These are phyloP conservation scores for Bursaphelenchus mucronatus DNA, from an alignment of 1,140 invertebrate genomes.

Conservation along the genomic window DNA sequence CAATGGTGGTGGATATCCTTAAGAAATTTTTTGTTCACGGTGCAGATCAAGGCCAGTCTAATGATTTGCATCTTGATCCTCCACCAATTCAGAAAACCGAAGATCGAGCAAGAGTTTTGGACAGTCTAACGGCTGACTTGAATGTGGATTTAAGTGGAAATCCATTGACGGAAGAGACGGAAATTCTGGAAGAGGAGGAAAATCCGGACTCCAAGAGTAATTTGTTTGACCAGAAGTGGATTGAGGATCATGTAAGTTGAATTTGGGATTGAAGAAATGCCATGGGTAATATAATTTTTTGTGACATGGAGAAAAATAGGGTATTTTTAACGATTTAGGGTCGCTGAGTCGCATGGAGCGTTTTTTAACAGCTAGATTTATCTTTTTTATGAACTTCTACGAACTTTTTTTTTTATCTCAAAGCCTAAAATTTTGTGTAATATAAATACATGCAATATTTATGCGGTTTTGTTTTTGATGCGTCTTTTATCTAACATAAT, in stretches of 20 bases:
- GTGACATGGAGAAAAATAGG: too few relatives aligned
- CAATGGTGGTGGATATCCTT: conserved; percentile 45
- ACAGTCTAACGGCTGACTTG: conserved; percentile 32
- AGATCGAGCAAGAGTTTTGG: conserved; percentile 24
- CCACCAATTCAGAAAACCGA: not conserved
- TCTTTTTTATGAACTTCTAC: too few relatives aligned
- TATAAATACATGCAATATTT: too few relatives aligned
- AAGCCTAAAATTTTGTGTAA: too few relatives aligned
- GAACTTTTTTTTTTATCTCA: too few relatives aligned
- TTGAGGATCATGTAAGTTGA: conserved; percentile 26
- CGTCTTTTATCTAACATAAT: too few relatives aligned
- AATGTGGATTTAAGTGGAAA: conserved; percentile 24
- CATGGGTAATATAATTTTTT: too few relatives aligned
- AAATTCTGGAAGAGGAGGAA: conserved; percentile 27
- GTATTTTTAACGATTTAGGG: too few relatives aligned
- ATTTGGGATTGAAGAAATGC: too few relatives aligned
- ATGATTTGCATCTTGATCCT: not conserved
- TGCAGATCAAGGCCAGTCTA: not conserved
- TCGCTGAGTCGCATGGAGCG: too few relatives aligned
- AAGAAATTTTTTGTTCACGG: conserved; percentile 17
- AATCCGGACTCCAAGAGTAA: not conserved
- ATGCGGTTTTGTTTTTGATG: too few relatives aligned
- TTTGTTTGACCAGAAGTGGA: conserved; percentile 34
- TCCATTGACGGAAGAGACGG: conserved; percentile 4
- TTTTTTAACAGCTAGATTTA: too few relatives aligned